These are phyloP conservation scores for Silurus lanzhouensis DNA, from an alignment of 2,797 vertebrate genomes.

Conservation along the genomic window DNA sequence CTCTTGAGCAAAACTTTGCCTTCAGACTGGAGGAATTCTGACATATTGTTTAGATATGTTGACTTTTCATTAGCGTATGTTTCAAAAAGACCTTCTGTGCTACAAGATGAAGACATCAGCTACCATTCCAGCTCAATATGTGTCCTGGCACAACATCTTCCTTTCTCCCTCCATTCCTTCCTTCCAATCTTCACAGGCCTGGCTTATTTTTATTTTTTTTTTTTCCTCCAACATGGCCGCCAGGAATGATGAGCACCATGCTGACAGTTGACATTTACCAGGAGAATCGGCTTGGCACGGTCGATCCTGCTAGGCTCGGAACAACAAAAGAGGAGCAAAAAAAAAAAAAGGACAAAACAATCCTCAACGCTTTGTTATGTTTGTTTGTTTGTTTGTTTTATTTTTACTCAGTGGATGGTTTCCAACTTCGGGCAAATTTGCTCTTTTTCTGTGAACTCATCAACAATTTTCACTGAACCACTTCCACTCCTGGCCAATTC, in stretches of 20 bases:
- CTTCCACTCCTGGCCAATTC: not conserved
- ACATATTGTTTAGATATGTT: not conserved
- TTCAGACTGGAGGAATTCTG: not conserved
- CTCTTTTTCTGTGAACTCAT: conserved; percentile 27
- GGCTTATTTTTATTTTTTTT: not conserved
- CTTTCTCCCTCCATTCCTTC: conserved; percentile 10
- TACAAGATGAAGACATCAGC: conserved; percentile 32
- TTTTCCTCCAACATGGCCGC: conserved; percentile 57
- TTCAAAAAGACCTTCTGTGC: conserved; percentile 9
- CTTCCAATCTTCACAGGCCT: conserved; percentile 3
- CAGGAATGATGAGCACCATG: conserved; percentile 79
- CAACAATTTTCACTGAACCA: conserved; percentile 12
- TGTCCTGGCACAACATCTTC: conserved; percentile 32
- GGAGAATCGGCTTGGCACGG: conserved; percentile 82
- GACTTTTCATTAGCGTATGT: conserved; percentile 26
- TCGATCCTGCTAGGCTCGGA: conserved; percentile 76
- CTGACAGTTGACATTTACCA: conserved; percentile 87
- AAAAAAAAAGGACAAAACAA: conserved; percentile 54
- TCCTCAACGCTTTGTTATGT: conserved; percentile 2
- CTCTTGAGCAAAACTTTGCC: not conserved
- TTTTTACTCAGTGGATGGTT: conserved; percentile 33
- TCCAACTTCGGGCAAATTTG: conserved; percentile 28
- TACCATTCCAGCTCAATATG: conserved; percentile 19
- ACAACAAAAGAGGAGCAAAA: conserved; percentile 71
- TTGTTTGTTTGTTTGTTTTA: not conserved